Percentiles rank a stretch among this genome's conserved stretches.
phyloP scores from a whole-genome alignment of 30 jellyfish, hydroid and myxozoan genomes.

The Pelagia noctiluca region DNA sequence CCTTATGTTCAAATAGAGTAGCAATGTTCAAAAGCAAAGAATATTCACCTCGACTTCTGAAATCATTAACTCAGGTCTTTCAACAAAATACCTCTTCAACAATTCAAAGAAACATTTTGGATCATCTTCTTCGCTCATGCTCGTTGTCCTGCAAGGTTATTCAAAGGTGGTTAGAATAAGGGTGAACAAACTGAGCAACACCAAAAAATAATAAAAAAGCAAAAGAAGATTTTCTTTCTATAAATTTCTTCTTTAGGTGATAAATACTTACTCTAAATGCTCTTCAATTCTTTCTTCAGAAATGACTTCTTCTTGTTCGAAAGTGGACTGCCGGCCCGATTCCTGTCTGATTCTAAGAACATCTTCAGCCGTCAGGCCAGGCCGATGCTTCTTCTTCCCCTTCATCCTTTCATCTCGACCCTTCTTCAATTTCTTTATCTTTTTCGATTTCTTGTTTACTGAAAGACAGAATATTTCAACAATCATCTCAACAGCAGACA shows the following conservation, averaged over 20 bases:
- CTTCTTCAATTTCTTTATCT: constrained; percentile 50
- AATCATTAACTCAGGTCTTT: constrained; percentile 16
- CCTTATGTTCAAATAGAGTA: too few relatives aligned
- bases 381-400: constrained; percentile 39
- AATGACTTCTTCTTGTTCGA: constrained; percentile 30
- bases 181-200: too few relatives aligned
- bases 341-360: constrained; percentile 46
- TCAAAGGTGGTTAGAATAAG: too few relatives aligned
- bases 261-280: constrained; percentile 66
- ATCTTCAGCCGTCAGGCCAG: constrained; percentile 67
- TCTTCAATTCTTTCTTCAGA: constrained; percentile 53
- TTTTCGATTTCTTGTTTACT: constrained; percentile 54
- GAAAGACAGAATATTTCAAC: too few relatives aligned
- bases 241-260: too few relatives aligned
- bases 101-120: constrained; percentile 53
- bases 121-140: constrained; percentile 51
- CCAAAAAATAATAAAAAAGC: too few relatives aligned
- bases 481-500: too few relatives aligned
- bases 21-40: too few relatives aligned
- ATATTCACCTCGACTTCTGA: neutral
- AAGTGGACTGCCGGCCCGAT: constrained; percentile 8
- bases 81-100: constrained; percentile 34
- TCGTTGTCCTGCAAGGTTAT: too few relatives aligned
- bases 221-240: too few relatives aligned
- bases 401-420: constrained; percentile 58